A percentile compares a stretch with the other conserved stretches of the same genome.
Conservation (phyloP, 2,113 vertebrate species). For the Donacobius atricapilla region DNA sequence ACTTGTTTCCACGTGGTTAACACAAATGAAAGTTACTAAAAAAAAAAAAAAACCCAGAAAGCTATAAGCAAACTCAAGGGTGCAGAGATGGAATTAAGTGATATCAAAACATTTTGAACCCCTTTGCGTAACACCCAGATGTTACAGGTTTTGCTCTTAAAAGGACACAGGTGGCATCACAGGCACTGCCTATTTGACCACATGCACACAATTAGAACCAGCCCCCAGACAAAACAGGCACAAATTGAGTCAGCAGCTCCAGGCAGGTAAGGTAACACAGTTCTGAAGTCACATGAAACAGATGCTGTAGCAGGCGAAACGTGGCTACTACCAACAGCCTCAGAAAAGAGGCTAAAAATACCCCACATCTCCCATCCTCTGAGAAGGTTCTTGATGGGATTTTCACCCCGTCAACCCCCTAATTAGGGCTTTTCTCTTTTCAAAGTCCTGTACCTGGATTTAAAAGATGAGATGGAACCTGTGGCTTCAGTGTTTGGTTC, state of each 20-base stretch:
- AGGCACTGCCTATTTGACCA: not conserved
- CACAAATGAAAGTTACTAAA: not conserved
- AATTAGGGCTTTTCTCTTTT: too few relatives aligned
- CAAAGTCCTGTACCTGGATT: too few relatives aligned
- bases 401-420: too few relatives aligned
- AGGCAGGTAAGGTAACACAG: not conserved
- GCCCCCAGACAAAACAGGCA: not conserved
- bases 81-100: not conserved
- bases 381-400: too few relatives aligned
- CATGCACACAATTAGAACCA: not conserved
- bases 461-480: too few relatives aligned
- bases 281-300: not conserved
- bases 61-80: not conserved
- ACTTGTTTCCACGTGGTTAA: not conserved
- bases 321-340: not conserved
- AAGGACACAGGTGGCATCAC: not conserved
- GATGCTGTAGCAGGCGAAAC: not conserved
- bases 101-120: not conserved
- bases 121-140: not conserved
- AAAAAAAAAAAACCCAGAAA: not conserved
- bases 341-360: conserved; percentile 5
- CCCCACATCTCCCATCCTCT: not conserved
- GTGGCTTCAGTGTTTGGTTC: too few relatives aligned
- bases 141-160: not conserved
- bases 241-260: not conserved